A percentile compares a stretch with the other conserved stretches of the same genome.
Conservation (phyloP, 2,113 vertebrate genomes). For the Bostrychus sinensis region DNA sequence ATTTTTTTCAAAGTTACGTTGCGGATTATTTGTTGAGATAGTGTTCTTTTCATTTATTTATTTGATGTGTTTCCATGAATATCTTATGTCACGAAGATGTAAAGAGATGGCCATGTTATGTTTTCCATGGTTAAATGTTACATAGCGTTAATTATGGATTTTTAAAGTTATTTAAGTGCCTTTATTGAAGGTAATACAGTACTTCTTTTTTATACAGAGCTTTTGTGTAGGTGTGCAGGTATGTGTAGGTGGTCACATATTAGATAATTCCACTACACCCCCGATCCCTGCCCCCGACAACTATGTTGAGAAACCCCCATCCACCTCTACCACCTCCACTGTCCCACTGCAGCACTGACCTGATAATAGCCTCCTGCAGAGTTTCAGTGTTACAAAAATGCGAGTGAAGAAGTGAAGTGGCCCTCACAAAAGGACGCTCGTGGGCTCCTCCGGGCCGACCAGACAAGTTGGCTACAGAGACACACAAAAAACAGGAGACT, state of each 20-base stretch:
- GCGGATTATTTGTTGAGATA: too few relatives aligned
- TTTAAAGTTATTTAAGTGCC: too few relatives aligned
- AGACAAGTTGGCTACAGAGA: slow-evolving; percentile 86
- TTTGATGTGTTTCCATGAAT: too few relatives aligned
- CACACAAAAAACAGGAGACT: slow-evolving; percentile 58
- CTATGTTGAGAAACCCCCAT: slow-evolving; percentile 23
- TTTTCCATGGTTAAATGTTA: too few relatives aligned
- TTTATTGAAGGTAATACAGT: background rate
- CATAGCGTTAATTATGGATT: too few relatives aligned
- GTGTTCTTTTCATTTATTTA: too few relatives aligned
- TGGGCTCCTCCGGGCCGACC: slow-evolving; percentile 56
- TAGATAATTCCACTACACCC: slow-evolving; percentile 15
- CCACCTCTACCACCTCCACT: slow-evolving; percentile 12
- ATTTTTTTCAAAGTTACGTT: too few relatives aligned
- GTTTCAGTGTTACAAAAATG: slow-evolving; percentile 84
- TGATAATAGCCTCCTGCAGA: slow-evolving; percentile 87
- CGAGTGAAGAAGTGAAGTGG: slow-evolving; percentile 84
- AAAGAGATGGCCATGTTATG: too few relatives aligned
- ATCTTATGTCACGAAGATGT: too few relatives aligned
- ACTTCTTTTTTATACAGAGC: background rate
- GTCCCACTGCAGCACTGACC: slow-evolving; percentile 79
- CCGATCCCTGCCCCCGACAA: slow-evolving; percentile 22
- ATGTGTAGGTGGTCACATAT: slow-evolving; percentile 8
- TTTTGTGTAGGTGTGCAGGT: background rate
- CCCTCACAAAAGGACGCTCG: slow-evolving; percentile 87